Base-by-base conservation (phyloP, 2,113 vertebrate species). In the Alexandromys fortis region DNA sequence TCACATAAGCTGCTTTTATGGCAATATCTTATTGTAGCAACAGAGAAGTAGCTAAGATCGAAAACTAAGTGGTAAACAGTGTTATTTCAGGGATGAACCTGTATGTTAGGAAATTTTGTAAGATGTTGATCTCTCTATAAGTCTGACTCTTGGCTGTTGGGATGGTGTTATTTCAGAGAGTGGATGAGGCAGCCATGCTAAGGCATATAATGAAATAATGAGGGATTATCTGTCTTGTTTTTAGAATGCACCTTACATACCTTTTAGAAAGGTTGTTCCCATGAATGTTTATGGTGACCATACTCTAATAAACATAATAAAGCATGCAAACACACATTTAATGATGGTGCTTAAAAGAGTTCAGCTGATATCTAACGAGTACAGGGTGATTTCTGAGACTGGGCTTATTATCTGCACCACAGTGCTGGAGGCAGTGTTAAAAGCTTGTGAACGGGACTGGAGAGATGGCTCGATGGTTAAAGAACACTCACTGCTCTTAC, bases 1-100 rank as follows among this genome's bases (percentile, higher is more conserved):
- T 19, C 24, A 26, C 1, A 0, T 42, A 58, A 45, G n/a, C 16
- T 65, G n/a, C 12, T 83, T 83, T n/a, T 1, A 0, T 30, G 12
- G n/a, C 1, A 26, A 28, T 30, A 17, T 16, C 58, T 63, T 63
- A 42, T 7, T 7, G 9, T 2, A 10, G n/a, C 81, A 63, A 42
- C 24, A 42, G 58, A 83, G 61, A 83, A 38, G 7, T 42, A 30
- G 38, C 24, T 65, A 45, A 63, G 81, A 45, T 5, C 17, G 26
- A 63, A 67, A 22, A 49, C 12, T 6, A 3, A 33, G 21, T 45
- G 38, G 47, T 5, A 38, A 77, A 55, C 13, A 77, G 24, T 55
- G 61, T 21, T 78, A 3, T 55, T 35, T 78, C 2, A 12, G 35
- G 4, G 42, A 55, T 65, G 42, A 55, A 35, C 14, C 9, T 55